Evolutionary conservation across 1,140 invertebrate species (phyloP).

Genomic region (Neodiprion pinetum): DNA sequence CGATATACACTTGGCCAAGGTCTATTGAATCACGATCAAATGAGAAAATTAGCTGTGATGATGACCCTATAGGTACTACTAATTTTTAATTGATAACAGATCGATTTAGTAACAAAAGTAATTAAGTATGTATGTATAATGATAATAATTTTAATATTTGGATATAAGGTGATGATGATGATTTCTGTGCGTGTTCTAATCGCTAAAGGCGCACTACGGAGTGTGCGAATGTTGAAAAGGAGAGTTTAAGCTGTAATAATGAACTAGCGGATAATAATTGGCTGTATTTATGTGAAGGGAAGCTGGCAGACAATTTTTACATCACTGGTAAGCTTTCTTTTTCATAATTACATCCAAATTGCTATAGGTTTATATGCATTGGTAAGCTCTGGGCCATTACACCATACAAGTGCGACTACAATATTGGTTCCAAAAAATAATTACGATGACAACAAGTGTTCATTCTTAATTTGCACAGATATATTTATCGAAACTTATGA

Average conservation of each 20-base stretch:
- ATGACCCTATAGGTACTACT: slow-evolving; percentile 52
- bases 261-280: not conserved
- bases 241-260: slow-evolving; percentile 5
- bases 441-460: no score
- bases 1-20: not conserved
- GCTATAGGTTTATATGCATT: not conserved
- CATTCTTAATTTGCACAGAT: no score
- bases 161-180: slow-evolving; percentile 21
- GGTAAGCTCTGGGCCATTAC: not conserved
- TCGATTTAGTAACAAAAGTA: slow-evolving; percentile 36
- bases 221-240: not conserved
- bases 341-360: not conserved
- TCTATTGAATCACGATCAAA: slow-evolving; percentile 13
- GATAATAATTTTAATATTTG: slow-evolving; percentile 42
- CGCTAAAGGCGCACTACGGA: not conserved
- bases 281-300: not conserved
- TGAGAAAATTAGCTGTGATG: slow-evolving; percentile 55
- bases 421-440: no score
- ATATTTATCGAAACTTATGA: no score
- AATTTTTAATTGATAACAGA: slow-evolving; percentile 52
- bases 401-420: not conserved
- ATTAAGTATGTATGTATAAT: slow-evolving; percentile 40
- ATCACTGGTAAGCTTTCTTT: not conserved
- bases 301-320: not conserved
- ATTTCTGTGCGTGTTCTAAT: not conserved